Evolutionary conservation across 2,888 invertebrate species (phyloP), one percentile per base, ranked within the genome.

Genomic region (Clusia tigrina): DNA sequence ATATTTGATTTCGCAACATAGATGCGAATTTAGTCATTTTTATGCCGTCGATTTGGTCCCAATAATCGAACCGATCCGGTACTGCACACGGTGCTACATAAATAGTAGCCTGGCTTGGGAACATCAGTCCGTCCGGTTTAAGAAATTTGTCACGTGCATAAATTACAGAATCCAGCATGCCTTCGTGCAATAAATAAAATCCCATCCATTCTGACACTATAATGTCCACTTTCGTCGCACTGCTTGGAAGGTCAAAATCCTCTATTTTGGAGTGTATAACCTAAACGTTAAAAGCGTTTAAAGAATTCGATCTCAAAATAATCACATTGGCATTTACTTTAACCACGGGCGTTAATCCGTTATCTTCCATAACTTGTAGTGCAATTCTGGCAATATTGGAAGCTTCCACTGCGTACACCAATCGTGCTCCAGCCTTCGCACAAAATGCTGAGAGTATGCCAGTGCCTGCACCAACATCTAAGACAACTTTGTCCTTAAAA

Each of bases 191-290:
- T 32, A 98, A 86, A 84, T 95, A 96, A 83, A 97, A 96, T 0
- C 97, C 97, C 97, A 98, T 98, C 97, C 97, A 98, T 85, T 98
- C 97, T 0, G 96, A 96, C 3, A 98, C 89, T 67, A 98, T 93
- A 10, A 95, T 88, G 82, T 97, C 96, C 1, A 94, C 92, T 82
- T 91, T 89, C 9, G 87, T 86, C 57, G 88, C 73, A 5, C 81
- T 84, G 2, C 67, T 71, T 1, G 91, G 90, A 56, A 93, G 81
- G 1, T 82, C 78, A 2, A 95, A 86, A 76, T 95, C 90, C 56
- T 81, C 81, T 0, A 81, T 71, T 63, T 71, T 70, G 0, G 76
- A 77, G 12, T 77, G 74, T 23, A 81, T 75, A 51, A 95, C 87
- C 65, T 71, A 24, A 5, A 12, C 6, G 42, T 42, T 42, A 42